Evolutionary conservation across 2,888 invertebrate genomes (phyloP), one percentile per base, ranked within the genome.

Genomic region (Marronus borbonicus): DNA sequence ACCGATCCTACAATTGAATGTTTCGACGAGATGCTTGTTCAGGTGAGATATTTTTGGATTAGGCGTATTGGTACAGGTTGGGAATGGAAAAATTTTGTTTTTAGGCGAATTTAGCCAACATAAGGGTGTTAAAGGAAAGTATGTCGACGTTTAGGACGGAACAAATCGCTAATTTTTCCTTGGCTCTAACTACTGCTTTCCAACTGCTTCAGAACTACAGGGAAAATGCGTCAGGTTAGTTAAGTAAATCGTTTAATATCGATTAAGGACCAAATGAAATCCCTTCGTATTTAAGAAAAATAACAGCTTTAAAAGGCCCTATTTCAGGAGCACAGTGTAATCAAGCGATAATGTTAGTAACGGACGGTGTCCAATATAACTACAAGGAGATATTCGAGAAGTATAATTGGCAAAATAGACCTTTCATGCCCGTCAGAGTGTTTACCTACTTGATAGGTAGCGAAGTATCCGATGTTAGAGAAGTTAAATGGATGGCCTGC

Each of bases 401-500:
- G 82, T 97, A 95, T 90, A 99, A 98, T 89, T 96, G 96, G 96
- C 90, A 90, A 36, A 90, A 93, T 82, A 88, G 91, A 83, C 91
- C 92, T 0, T 93, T 93, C 77, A 94, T 95, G 89, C 94, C 97
- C 84, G 97, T 98, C 69, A 92, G 99, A 83, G 95, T 99, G 81
- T 99, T 99, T 90, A 98, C 99, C 58, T 99, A 98, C 91, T 92
- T 99, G 85, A 98, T 99, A 89, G 99, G 89, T 10, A 84, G 88
- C n/a, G 89, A 89, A 82, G 95, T 95, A 79, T 95, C 97, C 49
- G 98, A 99, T 89, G 95, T 96, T 70, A 91, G 96, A 82, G 97
- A 98, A 87, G 96, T 98, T 81, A 95, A 96, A 86, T 97, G 97
- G 96, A 99, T 99, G 97, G 99, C 99, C 70, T 99, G 99, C 89